Percentiles rank a stretch among this genome's conserved stretches.
phyloP scores from a whole-genome alignment of 1,140 invertebrate species.

The Campoletis sonorensis region DNA sequence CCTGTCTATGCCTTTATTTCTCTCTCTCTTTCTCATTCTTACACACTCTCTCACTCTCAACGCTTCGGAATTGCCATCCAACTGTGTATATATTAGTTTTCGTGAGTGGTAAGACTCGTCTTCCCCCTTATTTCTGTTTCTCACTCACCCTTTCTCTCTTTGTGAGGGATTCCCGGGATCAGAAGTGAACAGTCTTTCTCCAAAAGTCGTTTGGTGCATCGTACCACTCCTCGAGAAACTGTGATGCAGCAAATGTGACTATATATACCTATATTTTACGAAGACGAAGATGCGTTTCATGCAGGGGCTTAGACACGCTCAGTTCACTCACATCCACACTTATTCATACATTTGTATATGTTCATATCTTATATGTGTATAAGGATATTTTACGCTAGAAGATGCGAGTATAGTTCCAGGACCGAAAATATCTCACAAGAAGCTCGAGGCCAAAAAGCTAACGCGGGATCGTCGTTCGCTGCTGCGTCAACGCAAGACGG shows the following conservation, averaged over 20 bases:
- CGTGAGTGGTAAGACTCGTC: neutral
- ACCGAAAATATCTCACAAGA: constrained; percentile 16
- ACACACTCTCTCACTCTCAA: too few relatives aligned
- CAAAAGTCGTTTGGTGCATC: constrained; percentile 9
- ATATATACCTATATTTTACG: constrained; percentile 5
- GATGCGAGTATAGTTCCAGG: constrained; percentile 22
- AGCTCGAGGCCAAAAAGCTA: constrained; percentile 20
- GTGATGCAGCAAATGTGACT: neutral
- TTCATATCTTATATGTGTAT: neutral
- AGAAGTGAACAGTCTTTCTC: constrained; percentile 3
- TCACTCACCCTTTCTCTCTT: neutral
- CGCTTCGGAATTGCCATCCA: constrained; percentile 9
- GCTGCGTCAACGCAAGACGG: constrained; percentile 7
- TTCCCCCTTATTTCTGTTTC: neutral
- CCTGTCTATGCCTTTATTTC: neutral
- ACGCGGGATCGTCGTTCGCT: constrained; percentile 19
- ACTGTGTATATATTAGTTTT: constrained; percentile 27
- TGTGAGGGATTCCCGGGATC: constrained; percentile 9
- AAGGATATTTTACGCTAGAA: constrained; percentile 11
- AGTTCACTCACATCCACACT: neutral
- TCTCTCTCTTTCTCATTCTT: neutral
- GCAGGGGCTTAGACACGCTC: neutral
- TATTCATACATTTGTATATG: neutral
- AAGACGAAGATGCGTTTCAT: constrained; percentile 11
- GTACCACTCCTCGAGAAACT: neutral